phyloP scores from a whole-genome alignment of 2,113 vertebrate species.

The Chaetura pelagica region DNA sequence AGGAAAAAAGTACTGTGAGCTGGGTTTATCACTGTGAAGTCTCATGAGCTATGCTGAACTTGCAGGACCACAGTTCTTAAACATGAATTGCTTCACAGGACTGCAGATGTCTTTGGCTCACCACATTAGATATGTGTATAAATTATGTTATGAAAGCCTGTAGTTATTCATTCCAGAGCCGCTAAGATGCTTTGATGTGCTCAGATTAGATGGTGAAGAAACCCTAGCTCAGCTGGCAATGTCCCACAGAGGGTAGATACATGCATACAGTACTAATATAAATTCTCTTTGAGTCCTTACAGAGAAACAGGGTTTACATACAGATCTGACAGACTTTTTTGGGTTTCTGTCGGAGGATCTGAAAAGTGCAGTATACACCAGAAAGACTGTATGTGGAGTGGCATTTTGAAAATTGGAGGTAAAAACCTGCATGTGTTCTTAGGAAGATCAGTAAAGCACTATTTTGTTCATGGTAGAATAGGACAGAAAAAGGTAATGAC shows the following conservation, averaged over 20 bases:
- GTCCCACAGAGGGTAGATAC: conserved; percentile 30
- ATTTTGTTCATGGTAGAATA: accelerated
- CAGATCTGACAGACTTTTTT: conserved; percentile 34
- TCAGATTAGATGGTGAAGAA: conserved; percentile 47
- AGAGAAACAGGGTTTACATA: conserved; percentile 5
- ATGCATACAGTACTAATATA: not conserved
- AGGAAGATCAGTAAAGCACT: not conserved
- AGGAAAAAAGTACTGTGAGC: not conserved
- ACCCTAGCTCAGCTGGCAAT: conserved; percentile 20
- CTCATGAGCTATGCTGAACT: not conserved
- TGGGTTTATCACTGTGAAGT: not conserved
- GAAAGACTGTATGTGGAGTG: not conserved
- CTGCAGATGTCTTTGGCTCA: not conserved
- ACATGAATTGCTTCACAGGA: not conserved
- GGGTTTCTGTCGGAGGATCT: conserved; percentile 6
- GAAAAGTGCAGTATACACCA: not conserved
- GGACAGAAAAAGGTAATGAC: not conserved
- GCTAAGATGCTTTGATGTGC: conserved; percentile 57
- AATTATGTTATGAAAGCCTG: conserved; percentile 36
- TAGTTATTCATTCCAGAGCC: conserved; percentile 39
- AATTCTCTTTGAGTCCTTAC: conserved; percentile 59
- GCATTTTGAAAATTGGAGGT: not conserved
- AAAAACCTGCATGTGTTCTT: not conserved
- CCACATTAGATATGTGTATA: conserved; percentile 30
- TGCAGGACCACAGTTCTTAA: not conserved